These are phyloP conservation scores for Octonoba sinensis DNA, from an alignment of 2,888 invertebrate genomes.

Conservation along the genomic window DNA sequence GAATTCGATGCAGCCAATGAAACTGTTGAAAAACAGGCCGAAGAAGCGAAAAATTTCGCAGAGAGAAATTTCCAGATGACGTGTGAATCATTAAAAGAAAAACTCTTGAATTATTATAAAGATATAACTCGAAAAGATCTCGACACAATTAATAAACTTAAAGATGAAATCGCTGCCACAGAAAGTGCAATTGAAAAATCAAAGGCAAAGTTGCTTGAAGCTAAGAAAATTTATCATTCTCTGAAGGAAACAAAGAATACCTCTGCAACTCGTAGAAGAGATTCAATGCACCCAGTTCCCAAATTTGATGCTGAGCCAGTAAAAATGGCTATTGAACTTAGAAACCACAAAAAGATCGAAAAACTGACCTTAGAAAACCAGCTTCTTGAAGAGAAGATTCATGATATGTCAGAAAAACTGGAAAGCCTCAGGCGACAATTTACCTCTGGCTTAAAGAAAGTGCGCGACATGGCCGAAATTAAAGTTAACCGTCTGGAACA, in stretches of 20 bases:
- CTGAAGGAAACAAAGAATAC: background rate
- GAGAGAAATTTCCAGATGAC: slow-evolving; percentile 3
- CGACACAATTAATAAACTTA: slow-evolving; percentile 14
- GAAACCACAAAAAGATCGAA: slow-evolving; percentile 8
- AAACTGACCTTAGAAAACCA: slow-evolving; percentile 23
- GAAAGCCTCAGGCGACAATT: slow-evolving; percentile 23
- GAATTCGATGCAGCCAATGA: slow-evolving; percentile 1
- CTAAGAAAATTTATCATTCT: background rate
- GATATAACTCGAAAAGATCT: slow-evolving; percentile 34
- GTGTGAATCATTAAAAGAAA: slow-evolving; percentile 25
- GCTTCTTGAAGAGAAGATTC: slow-evolving; percentile 14
- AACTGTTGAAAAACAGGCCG: slow-evolving; percentile 14
- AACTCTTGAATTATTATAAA: slow-evolving; percentile 23
- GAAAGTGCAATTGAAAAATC: slow-evolving; percentile 16
- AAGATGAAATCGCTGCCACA: background rate
- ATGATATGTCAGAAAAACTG: background rate
- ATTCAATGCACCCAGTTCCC: background rate
- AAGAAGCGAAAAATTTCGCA: slow-evolving; percentile 9
- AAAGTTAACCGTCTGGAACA: slow-evolving; percentile 13
- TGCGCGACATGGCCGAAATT: slow-evolving; percentile 32
- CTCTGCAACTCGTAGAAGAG: no score
- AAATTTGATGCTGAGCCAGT: background rate
- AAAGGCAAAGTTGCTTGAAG: background rate
- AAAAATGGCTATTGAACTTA: background rate
- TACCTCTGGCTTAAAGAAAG: slow-evolving; percentile 10